Evolutionary conservation across 2,797 vertebrate species (phyloP).

Genomic region (Tokudaia tokunoshimensis): DNA sequence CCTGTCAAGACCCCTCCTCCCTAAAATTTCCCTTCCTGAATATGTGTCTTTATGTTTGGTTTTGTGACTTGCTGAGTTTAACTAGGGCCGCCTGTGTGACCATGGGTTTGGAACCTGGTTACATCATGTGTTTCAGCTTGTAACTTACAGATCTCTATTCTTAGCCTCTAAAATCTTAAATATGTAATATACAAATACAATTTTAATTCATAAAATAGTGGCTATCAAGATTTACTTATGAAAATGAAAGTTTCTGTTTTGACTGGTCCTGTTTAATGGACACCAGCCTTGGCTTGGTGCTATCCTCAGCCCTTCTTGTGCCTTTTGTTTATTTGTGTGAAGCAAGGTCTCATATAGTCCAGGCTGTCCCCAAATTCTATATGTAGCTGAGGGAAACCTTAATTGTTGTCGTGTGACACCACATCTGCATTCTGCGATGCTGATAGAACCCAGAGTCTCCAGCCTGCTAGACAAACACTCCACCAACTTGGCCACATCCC

Average conservation of each 20-base stretch:
- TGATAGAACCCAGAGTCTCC: neutral
- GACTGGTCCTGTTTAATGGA: accelerated
- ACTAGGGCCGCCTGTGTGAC: neutral
- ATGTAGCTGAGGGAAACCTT: neutral
- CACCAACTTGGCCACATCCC: neutral
- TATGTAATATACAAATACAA: neutral
- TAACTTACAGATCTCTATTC: neutral
- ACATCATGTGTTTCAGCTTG: too few relatives aligned
- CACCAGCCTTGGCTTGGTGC: accelerated
- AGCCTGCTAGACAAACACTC: neutral
- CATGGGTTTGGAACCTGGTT: neutral
- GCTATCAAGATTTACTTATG: neutral
- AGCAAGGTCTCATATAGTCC: neutral
- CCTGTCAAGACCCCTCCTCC: neutral
- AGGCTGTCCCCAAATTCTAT: neutral
- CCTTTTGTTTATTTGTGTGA: neutral
- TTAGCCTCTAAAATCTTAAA: neutral
- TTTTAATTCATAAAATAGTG: neutral
- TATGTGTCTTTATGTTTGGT: neutral
- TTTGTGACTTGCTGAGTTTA: neutral
- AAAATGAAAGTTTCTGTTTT: neutral
- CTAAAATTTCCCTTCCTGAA: neutral
- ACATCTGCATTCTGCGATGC: too few relatives aligned
- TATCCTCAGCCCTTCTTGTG: too few relatives aligned
- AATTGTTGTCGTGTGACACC: neutral